phyloP scores from a whole-genome alignment of 2,113 vertebrate species.

The Corythoichthys intestinalis region DNA sequence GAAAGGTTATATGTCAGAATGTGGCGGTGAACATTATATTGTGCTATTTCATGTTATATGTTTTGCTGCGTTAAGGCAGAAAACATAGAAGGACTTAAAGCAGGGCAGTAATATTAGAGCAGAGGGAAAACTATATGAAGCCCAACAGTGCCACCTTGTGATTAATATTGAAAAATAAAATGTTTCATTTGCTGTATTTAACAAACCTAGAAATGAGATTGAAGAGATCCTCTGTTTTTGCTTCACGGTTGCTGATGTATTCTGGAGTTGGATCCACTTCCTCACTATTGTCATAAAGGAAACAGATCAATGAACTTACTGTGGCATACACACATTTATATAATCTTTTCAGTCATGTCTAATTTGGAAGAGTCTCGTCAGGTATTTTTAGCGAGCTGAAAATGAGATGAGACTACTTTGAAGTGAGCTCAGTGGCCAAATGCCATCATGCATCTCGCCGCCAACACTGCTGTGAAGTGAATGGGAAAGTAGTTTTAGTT shows the following conservation, averaged over 20 bases:
- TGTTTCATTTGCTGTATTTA: neutral
- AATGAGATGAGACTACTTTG: constrained; percentile 19
- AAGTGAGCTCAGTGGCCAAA: constrained; percentile 29
- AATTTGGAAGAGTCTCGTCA: constrained; percentile 23
- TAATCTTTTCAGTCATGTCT: constrained; percentile 24
- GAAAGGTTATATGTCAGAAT: constrained; percentile 27
- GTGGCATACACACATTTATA: constrained; percentile 7
- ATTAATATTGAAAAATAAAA: neutral
- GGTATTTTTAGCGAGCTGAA: constrained; percentile 16
- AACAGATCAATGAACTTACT: constrained; percentile 25
- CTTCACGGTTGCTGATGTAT: constrained; percentile 25
- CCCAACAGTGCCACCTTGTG: constrained; percentile 61
- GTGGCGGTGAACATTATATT: neutral
- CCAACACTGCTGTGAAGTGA: constrained; percentile 27
- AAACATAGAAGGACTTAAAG: neutral
- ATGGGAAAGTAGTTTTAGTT: constrained; percentile 38
- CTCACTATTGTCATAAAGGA: constrained; percentile 32
- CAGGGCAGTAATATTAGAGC: constrained; percentile 13
- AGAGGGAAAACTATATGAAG: constrained; percentile 9
- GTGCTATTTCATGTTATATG: neutral
- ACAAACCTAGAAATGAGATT: constrained; percentile 58
- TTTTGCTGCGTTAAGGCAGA: neutral
- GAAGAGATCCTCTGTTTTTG: constrained; percentile 58
- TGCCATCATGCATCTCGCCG: constrained; percentile 18
- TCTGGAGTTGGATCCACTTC: constrained; percentile 32